A percentile compares a stretch with the other conserved stretches of the same genome.
These are phyloP conservation scores for Melanotaenia pygmaea DNA, from an alignment of 2,797 vertebrate genomes.

Conservation along the genomic window DNA sequence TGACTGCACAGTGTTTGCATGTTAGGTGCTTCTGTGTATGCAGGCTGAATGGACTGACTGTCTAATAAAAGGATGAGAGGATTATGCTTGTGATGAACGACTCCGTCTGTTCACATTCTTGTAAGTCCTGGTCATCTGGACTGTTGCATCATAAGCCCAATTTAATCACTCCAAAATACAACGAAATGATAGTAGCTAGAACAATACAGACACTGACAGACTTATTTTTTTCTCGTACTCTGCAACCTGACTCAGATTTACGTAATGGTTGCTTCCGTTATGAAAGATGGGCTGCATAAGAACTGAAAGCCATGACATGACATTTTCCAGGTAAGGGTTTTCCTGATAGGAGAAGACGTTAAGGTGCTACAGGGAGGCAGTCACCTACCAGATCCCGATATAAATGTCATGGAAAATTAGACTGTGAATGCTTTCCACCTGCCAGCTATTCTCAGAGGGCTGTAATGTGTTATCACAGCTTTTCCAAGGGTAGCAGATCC, in stretches of 20 bases:
- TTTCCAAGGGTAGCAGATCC: slow-evolving; percentile 31
- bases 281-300: slow-evolving; percentile 32
- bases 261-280: slow-evolving; percentile 41
- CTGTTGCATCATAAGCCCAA: slow-evolving; percentile 77
- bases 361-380: neutral
- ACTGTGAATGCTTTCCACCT: slow-evolving; percentile 11
- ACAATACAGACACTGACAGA: slow-evolving; percentile 27
- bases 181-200: slow-evolving; percentile 47
- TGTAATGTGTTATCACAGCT: slow-evolving; percentile 37
- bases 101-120: slow-evolving; percentile 74
- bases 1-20: neutral
- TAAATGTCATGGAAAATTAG: slow-evolving; percentile 53
- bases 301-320: slow-evolving; percentile 20
- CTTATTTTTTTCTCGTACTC: slow-evolving; percentile 23
- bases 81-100: slow-evolving; percentile 73
- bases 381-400: slow-evolving; percentile 33
- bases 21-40: slow-evolving; percentile 30
- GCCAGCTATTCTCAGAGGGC: slow-evolving; percentile 27
- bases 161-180: slow-evolving; percentile 74
- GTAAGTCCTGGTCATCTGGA: slow-evolving; percentile 76
- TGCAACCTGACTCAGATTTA: slow-evolving; percentile 33
- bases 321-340: slow-evolving; percentile 34
- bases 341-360: slow-evolving; percentile 19
- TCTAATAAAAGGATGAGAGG: slow-evolving; percentile 76
- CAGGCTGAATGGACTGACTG: slow-evolving; percentile 40